phyloP scores from a whole-genome alignment of 2,797 vertebrate genomes.

The Rhinella marina region DNA sequence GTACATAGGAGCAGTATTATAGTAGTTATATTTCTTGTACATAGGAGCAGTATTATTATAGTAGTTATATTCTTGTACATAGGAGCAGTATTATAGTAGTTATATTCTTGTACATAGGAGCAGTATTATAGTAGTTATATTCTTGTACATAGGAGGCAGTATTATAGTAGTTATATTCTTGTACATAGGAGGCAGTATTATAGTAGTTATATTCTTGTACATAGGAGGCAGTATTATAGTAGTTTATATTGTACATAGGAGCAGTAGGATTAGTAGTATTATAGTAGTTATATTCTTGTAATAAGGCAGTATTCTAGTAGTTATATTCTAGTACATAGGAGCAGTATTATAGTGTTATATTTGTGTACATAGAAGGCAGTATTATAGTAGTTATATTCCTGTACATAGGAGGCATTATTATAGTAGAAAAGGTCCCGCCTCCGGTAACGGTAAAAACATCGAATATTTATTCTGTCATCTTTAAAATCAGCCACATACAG shows the following conservation, averaged over 20 bases:
- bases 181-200: background rate
- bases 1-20: no score
- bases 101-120: background rate
- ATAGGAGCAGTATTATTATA: constrained; percentile 1
- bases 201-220: constrained; percentile 5
- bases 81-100: constrained; percentile 14
- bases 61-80: constrained; percentile 19
- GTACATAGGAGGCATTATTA: no score
- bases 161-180: constrained; percentile 10
- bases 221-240: constrained; percentile 3
- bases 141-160: background rate
- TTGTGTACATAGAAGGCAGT: background rate
- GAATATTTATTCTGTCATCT: no score
- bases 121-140: constrained; percentile 22
- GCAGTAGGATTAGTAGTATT: background rate
- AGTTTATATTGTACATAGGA: background rate
- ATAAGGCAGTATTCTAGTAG: background rate
- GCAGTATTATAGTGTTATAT: constrained; percentile 24
- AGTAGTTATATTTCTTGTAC: no score
- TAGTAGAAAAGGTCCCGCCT: no score
- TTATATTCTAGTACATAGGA: background rate
- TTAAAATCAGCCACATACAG: no score
- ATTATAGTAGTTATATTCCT: constrained; percentile 21
- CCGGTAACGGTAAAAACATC: no score
- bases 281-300: no score